Evolutionary conservation across 2,888 invertebrate species (phyloP).

Genomic region (Tuberolachnus salignus): DNA sequence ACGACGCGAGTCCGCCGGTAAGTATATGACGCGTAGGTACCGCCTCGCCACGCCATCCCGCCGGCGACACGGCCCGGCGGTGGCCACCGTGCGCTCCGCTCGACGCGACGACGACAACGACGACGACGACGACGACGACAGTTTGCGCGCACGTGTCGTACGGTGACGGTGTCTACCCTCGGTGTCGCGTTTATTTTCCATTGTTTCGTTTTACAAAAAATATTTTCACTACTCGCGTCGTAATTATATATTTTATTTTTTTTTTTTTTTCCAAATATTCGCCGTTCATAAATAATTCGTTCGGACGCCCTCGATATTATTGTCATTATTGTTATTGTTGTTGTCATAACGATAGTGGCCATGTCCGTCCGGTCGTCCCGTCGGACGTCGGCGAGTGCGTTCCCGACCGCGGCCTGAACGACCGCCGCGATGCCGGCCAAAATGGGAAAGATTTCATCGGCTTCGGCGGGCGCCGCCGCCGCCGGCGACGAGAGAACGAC

Average conservation of each 20-base stretch:
- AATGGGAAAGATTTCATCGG: constrained; percentile 72
- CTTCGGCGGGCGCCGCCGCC: constrained; percentile 78
- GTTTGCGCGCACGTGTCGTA: constrained; percentile 48
- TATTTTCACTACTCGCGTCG: neutral
- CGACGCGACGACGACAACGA: neutral
- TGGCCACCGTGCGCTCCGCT: neutral
- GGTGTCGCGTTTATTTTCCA: neutral
- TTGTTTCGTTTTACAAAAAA: neutral
- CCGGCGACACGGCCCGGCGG: neutral
- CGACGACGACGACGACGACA: constrained; percentile 15
- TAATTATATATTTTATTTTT: neutral
- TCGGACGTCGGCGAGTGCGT: neutral
- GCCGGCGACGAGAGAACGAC: constrained; percentile 82
- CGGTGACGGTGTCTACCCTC: neutral
- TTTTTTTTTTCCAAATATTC: no score
- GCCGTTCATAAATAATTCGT: no score
- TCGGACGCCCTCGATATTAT: no score
- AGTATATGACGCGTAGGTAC: neutral
- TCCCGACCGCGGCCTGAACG: neutral
- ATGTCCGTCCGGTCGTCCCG: neutral
- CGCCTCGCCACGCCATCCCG: neutral
- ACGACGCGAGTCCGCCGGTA: neutral
- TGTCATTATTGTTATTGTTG: no score
- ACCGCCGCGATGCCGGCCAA: neutral
- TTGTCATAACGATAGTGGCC: no score